Percentiles rank a stretch among this genome's conserved stretches.
Evolutionary conservation across 53 echinoderm and acorn worm species (phyloP).

Genomic region (Mesocentrotus franciscanus): DNA sequence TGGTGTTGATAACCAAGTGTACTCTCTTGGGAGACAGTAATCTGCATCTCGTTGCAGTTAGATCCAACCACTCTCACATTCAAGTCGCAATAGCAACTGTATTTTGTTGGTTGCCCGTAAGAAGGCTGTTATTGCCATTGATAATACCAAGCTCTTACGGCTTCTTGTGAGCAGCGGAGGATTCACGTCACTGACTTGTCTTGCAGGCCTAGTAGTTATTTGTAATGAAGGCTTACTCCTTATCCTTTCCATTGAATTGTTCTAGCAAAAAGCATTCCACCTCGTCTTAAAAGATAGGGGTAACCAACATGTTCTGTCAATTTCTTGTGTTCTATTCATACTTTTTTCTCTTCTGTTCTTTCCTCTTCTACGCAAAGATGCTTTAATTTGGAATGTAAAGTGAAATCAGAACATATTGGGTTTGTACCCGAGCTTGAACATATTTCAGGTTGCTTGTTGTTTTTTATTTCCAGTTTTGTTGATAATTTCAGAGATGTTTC

Average conservation of each 20-base stretch:
- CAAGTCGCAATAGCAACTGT: too few species aligned
- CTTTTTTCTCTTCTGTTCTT: background rate
- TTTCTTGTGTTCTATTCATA: slow-evolving; percentile 13
- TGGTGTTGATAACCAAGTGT: background rate
- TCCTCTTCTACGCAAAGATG: slow-evolving; percentile 16
- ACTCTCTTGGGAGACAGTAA: background rate
- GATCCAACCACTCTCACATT: too few species aligned
- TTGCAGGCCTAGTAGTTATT: slow-evolving; percentile 8
- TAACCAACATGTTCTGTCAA: slow-evolving; percentile 35
- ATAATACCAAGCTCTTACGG: too few species aligned
- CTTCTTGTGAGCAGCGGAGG: too few species aligned
- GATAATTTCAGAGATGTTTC: slow-evolving; percentile 44
- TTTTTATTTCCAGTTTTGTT: slow-evolving; percentile 64
- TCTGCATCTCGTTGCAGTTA: background rate
- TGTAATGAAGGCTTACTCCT: background rate
- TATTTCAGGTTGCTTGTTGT: slow-evolving; percentile 41
- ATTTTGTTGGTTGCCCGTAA: too few species aligned
- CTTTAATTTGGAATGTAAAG: slow-evolving; percentile 46
- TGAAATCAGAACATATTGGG: slow-evolving; percentile 31
- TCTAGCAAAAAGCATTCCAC: slow-evolving; percentile 47
- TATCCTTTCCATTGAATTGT: slow-evolving; percentile 23
- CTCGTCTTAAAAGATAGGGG: slow-evolving; percentile 10
- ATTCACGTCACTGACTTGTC: background rate
- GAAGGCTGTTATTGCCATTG: too few species aligned
- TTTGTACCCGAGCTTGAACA: background rate